A percentile compares a stretch with the other conserved stretches of the same genome.
These are phyloP conservation scores for Orestias chungarensis DNA, from an alignment of 2,797 vertebrate species.

Conservation along the genomic window DNA sequence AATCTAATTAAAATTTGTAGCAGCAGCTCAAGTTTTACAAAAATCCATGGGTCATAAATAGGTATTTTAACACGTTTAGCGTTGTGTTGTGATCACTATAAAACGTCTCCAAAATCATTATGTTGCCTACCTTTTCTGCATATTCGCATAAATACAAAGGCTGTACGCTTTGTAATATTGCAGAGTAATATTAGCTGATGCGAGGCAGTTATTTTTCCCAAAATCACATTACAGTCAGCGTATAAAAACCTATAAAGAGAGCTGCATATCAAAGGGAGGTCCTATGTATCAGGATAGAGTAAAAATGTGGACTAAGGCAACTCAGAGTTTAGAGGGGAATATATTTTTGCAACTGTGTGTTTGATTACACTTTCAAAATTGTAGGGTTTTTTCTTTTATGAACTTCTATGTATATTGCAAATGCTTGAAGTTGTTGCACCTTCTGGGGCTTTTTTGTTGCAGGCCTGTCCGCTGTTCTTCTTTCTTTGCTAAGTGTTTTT, in stretches of 20 bases:
- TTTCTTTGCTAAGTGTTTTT: not conserved
- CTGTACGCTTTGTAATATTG: not conserved
- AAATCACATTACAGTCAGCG: conserved; percentile 28
- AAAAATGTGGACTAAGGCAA: conserved; percentile 17
- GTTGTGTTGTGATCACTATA: not conserved
- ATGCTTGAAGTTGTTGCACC: conserved; percentile 17
- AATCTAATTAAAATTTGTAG: not conserved
- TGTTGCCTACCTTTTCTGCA: not conserved
- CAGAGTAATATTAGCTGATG: conserved; percentile 16
- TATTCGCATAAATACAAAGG: not conserved
- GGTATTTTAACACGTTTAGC: too few relatives aligned
- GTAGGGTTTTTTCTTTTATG: not conserved
- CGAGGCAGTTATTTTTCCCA: conserved; percentile 3
- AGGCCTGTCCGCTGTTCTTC: not conserved
- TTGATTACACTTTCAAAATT: conserved; percentile 24
- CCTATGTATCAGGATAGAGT: conserved; percentile 25
- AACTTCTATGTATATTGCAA: not conserved
- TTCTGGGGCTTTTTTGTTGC: conserved; percentile 31
- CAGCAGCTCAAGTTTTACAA: not conserved
- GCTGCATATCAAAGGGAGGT: conserved; percentile 49
- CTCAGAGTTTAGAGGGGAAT: conserved; percentile 8
- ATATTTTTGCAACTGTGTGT: conserved; percentile 23
- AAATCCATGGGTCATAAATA: not conserved
- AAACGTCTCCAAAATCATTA: not conserved
- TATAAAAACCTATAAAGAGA: conserved; percentile 29